Conservation (phyloP, 2,888 invertebrate genomes). For the Drosophila atripex region DNA sequence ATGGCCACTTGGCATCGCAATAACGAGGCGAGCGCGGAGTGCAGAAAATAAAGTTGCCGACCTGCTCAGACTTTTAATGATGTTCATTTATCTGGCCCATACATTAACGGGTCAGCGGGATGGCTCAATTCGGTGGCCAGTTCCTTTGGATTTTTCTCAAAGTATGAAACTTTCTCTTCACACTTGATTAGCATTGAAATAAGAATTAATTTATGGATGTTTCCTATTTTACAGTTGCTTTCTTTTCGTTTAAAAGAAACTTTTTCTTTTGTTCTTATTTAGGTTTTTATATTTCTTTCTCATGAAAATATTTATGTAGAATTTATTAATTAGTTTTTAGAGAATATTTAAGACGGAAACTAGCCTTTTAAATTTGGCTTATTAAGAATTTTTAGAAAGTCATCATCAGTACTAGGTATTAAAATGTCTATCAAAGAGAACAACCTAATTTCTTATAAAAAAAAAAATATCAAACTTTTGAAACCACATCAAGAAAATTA, state of each 20-base stretch:
- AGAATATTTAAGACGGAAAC: too few relatives aligned
- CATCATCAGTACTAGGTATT: too few relatives aligned
- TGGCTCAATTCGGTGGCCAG: slow-evolving; percentile 15
- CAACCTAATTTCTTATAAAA: neutral
- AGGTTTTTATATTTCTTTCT: neutral
- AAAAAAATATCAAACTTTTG: neutral
- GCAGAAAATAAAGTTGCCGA: slow-evolving; percentile 20
- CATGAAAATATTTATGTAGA: too few relatives aligned
- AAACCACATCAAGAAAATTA: neutral
- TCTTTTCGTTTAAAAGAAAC: neutral
- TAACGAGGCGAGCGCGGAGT: slow-evolving; percentile 45
- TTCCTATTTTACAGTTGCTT: neutral
- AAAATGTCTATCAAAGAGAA: too few relatives aligned
- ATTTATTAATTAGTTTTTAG: too few relatives aligned
- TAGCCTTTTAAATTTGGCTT: too few relatives aligned
- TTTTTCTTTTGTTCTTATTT: neutral
- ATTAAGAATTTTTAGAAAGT: too few relatives aligned
- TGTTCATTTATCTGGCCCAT: slow-evolving; percentile 44
- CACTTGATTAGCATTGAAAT: slow-evolving; percentile 14
- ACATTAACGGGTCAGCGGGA: slow-evolving; percentile 41
- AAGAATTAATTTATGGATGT: neutral
- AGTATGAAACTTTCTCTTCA: slow-evolving; percentile 12
- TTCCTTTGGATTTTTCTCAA: slow-evolving; percentile 15
- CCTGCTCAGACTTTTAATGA: slow-evolving; percentile 49
- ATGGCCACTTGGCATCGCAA: slow-evolving; percentile 62